These are phyloP conservation scores for Rhamphomyia laevipes DNA, from an alignment of 2,888 invertebrate genomes.

Conservation along the genomic window DNA sequence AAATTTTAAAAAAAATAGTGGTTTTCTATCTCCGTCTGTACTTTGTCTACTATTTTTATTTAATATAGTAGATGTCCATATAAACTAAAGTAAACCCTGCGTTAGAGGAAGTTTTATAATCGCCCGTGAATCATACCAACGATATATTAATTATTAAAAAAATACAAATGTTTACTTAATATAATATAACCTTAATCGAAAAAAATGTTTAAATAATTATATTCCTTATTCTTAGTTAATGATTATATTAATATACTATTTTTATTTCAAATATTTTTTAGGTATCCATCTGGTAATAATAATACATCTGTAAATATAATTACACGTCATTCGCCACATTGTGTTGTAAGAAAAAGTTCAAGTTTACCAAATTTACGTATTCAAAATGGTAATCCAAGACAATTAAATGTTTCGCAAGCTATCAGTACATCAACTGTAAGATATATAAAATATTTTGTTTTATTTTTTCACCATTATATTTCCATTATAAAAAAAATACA, in stretches of 20 bases:
- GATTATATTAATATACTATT: not conserved
- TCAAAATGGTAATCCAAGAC: constrained; percentile 11
- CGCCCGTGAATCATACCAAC: too few relatives aligned
- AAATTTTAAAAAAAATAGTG: too few relatives aligned
- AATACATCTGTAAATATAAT: constrained; percentile 44
- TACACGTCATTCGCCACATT: constrained; percentile 43
- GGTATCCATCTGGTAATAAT: constrained; percentile 69
- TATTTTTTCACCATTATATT: not conserved
- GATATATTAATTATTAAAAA: too few relatives aligned
- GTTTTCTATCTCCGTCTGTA: too few relatives aligned
- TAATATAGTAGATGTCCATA: too few relatives aligned
- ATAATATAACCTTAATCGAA: too few relatives aligned
- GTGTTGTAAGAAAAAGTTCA: constrained; percentile 56
- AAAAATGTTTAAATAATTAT: too few relatives aligned
- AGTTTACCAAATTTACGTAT: constrained; percentile 63
- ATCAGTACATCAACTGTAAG: constrained; percentile 61
- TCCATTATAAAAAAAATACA: not conserved
- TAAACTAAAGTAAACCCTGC: too few relatives aligned
- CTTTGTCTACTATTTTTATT: too few relatives aligned
- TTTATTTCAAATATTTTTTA: constrained; percentile 22
- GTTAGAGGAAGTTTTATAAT: too few relatives aligned
- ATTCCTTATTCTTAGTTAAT: too few relatives aligned
- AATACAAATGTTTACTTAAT: too few relatives aligned
- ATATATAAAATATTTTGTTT: constrained; percentile 12
- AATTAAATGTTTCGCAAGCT: constrained; percentile 41